These are phyloP conservation scores for Lamprotornis superbus DNA, from an alignment of 2,113 vertebrate species.

Conservation along the genomic window DNA sequence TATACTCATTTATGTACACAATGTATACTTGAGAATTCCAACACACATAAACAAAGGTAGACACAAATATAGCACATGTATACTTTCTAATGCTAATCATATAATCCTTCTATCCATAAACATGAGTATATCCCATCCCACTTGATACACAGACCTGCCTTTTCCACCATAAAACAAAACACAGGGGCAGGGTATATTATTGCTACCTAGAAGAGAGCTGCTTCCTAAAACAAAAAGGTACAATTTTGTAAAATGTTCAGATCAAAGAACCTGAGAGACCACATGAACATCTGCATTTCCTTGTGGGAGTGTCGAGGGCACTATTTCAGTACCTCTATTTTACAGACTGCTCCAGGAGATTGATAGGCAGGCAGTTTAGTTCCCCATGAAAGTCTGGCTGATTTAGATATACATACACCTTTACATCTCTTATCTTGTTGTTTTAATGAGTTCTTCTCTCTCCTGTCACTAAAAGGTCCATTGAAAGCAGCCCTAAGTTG, in stretches of 20 bases:
- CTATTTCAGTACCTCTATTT: not conserved
- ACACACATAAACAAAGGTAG: not conserved
- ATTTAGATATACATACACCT: not conserved
- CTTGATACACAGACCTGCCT: not conserved
- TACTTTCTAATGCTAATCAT: not conserved
- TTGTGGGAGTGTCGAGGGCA: fast-evolving
- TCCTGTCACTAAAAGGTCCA: not conserved
- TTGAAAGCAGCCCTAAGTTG: not conserved
- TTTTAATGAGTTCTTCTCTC: not conserved
- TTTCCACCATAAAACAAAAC: not conserved
- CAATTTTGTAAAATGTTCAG: not conserved
- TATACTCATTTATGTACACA: not conserved
- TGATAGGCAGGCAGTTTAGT: not conserved
- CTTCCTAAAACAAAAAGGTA: not conserved
- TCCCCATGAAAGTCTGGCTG: not conserved
- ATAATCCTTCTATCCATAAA: not conserved
- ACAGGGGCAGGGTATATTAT: fast-evolving
- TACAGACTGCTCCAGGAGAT: not conserved
- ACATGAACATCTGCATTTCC: fast-evolving
- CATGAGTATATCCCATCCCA: not conserved
- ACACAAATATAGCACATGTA: not conserved
- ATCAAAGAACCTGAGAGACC: not conserved
- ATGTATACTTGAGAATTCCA: not conserved
- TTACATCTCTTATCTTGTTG: not conserved
- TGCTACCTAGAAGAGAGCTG: not conserved